phyloP scores from a whole-genome alignment of 2,797 vertebrate species.

The Distichodus sexfasciatus region DNA sequence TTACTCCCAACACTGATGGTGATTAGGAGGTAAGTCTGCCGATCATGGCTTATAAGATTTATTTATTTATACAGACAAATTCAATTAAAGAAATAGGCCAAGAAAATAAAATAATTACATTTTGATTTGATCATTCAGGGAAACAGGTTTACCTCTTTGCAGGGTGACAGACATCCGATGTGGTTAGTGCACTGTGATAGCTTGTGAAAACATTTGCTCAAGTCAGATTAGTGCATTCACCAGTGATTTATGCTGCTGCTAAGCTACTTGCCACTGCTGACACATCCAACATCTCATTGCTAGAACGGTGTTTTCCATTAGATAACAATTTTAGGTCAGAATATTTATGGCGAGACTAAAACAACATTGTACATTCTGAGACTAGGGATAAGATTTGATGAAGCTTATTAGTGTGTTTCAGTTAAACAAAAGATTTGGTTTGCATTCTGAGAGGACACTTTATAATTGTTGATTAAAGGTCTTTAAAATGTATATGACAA shows the following conservation, averaged over 20 bases:
- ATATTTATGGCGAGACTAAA: not conserved
- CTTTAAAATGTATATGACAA: no score
- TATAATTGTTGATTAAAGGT: no score
- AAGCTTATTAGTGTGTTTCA: no score
- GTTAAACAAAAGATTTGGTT: no score
- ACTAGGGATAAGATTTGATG: no score
- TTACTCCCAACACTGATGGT: no score
- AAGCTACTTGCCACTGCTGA: slow-evolving; percentile 6
- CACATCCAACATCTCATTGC: not conserved
- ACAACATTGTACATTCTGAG: not conserved
- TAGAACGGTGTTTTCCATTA: slow-evolving; percentile 3
- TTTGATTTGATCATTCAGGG: slow-evolving; percentile 7
- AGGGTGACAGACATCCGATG: slow-evolving; percentile 24
- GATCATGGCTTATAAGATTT: slow-evolving; percentile 30
- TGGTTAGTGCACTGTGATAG: slow-evolving; percentile 45
- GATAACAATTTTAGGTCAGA: not conserved
- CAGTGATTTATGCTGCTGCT: slow-evolving; percentile 24
- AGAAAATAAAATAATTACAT: slow-evolving; percentile 11
- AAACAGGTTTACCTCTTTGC: slow-evolving; percentile 44
- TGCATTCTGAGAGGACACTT: no score
- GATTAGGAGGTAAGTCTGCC: no score
- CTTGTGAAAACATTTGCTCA: slow-evolving; percentile 67
- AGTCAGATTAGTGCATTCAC: slow-evolving; percentile 45
- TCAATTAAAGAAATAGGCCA: not conserved
- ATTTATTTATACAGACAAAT: slow-evolving; percentile 18